phyloP scores from a whole-genome alignment of 2,888 invertebrate species.

The Pheosia tremula region DNA sequence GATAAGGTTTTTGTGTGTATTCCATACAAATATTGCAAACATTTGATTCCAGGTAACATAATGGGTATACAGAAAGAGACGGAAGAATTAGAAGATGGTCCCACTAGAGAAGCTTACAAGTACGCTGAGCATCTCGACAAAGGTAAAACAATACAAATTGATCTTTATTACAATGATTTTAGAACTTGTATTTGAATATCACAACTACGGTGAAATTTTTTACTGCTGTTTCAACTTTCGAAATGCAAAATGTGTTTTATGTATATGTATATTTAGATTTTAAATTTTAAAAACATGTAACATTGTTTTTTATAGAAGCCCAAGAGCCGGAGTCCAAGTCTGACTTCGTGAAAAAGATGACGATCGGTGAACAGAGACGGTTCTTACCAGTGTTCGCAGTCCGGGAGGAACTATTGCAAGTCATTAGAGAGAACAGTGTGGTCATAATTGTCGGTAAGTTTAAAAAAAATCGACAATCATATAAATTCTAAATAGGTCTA shows the following conservation, averaged over 20 bases:
- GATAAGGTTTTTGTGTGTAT: no score
- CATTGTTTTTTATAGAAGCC: slow-evolving; percentile 82
- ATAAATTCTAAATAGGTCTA: no score
- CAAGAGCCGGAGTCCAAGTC: slow-evolving; percentile 73
- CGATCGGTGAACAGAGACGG: slow-evolving; percentile 94
- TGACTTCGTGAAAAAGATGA: slow-evolving; percentile 94
- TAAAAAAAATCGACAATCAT: background rate
- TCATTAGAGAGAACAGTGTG: slow-evolving; percentile 96
- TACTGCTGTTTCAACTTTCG: background rate
- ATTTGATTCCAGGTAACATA: slow-evolving; percentile 88
- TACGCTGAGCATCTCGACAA: slow-evolving; percentile 97
- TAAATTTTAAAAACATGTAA: background rate
- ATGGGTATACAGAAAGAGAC: slow-evolving; percentile 97
- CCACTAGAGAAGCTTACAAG: slow-evolving; percentile 97
- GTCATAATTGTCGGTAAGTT: slow-evolving; percentile 94
- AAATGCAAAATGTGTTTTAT: no score
- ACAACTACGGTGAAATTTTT: background rate
- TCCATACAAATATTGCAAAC: no score
- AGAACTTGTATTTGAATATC: background rate
- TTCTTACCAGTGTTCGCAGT: slow-evolving; percentile 98
- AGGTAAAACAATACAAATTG: slow-evolving; percentile 60
- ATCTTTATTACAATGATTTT: background rate
- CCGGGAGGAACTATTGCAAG: slow-evolving; percentile 95
- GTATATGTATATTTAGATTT: background rate
- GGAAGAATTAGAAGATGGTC: slow-evolving; percentile 90